Conservation (phyloP, 2,888 invertebrate species). For the Orthosia gracilis region DNA sequence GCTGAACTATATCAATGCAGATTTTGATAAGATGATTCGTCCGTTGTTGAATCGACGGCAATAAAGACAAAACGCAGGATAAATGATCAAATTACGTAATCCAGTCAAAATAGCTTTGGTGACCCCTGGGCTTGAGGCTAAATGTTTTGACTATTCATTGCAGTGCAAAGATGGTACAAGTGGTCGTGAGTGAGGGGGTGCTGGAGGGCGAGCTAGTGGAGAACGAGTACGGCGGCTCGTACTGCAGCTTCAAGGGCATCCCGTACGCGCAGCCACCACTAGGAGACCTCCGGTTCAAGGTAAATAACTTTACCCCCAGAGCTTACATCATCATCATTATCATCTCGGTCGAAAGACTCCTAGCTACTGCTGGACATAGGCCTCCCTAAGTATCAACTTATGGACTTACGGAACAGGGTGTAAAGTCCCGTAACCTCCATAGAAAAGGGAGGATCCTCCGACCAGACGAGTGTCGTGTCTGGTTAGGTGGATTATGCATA, state of each 20-base stretch:
- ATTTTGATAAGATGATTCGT: too few species aligned
- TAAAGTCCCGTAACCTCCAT: too few species aligned
- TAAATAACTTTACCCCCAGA: constrained; percentile 53
- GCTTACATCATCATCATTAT: neutral
- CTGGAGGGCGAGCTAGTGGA: constrained; percentile 70
- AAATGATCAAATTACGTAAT: too few species aligned
- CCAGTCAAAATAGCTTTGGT: too few species aligned
- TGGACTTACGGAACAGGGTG: too few species aligned
- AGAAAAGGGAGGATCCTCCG: too few species aligned
- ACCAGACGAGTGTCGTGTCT: too few species aligned
- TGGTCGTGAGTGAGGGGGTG: constrained; percentile 73
- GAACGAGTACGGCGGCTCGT: constrained; percentile 67
- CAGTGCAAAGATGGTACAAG: constrained; percentile 51
- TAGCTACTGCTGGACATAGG: neutral
- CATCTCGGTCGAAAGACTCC: neutral
- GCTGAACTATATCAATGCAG: too few species aligned
- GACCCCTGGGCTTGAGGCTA: too few species aligned
- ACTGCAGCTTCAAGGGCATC: constrained; percentile 81
- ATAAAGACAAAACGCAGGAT: too few species aligned
- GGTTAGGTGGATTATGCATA: too few species aligned
- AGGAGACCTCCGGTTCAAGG: constrained; percentile 88
- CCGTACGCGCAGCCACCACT: constrained; percentile 89
- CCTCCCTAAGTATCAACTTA: neutral
- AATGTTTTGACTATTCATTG: neutral
- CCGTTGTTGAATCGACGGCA: too few species aligned